Evolutionary conservation across 2,888 invertebrate species (phyloP), one percentile per base, ranked within the genome.

Genomic region (Argynnis bischoffii): DNA sequence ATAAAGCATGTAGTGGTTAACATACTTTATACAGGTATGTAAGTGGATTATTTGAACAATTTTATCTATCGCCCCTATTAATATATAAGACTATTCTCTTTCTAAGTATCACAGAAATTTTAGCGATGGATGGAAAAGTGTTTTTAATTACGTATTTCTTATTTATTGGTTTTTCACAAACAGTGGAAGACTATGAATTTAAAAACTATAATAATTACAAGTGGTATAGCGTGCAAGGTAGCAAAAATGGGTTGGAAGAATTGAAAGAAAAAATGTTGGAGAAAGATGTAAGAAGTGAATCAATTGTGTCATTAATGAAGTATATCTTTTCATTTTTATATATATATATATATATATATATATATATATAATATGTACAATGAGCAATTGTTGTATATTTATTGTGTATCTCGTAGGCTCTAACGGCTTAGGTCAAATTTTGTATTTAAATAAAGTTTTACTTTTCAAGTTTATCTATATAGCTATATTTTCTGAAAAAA

Each of bases 261-360:
- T 65, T 77, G 8, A 66, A 59, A 63, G 64, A 56, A 14, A 16
- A 46, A 14, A 54, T 74, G 48, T n/a, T 66, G 35, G 64, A 75
- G 6, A 69, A 76, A 61, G 75, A 80, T 72, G 86, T 87, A 72
- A 85, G 85, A 1, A 46, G 18, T 18, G 18, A 18, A 18, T 18
- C 18, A 18, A 18, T 18, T 18, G 18, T 18, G 18, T 18, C 18
- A 18, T 18, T 18, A 18, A 18, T 18, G 18, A 18, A 18, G 18
- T 18, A 18, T 18, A 18, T 18, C 1, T 18, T 18, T 18, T 18
- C n/a, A n/a, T n/a, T n/a, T n/a, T n/a, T n/a, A n/a, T n/a, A n/a
- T n/a, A n/a, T n/a, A n/a, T n/a, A n/a, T n/a, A n/a, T n/a, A n/a
- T n/a, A n/a, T n/a, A n/a, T n/a, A n/a, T n/a, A n/a, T n/a, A n/a